Conservation (phyloP, 2,797 vertebrate species). For the Anniella stebbinsi region DNA sequence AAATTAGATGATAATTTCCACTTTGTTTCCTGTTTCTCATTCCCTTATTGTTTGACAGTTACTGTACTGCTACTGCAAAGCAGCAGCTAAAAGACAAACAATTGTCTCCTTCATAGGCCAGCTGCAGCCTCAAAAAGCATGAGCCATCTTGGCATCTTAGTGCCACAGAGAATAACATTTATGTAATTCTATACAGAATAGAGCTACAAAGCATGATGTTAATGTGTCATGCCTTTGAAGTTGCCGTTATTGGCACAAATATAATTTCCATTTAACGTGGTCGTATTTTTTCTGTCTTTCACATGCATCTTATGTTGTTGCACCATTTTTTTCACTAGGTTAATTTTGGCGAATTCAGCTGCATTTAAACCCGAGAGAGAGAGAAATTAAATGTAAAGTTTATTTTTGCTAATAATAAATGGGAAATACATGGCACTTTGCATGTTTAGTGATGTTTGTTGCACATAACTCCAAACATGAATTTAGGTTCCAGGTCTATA, state of each 20-base stretch:
- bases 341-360: not conserved
- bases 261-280: not conserved
- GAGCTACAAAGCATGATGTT: slow-evolving; percentile 32
- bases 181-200: slow-evolving; percentile 24
- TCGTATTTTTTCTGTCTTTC: rapidly evolving
- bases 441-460: not conserved
- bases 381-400: not conserved
- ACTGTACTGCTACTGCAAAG: not conserved
- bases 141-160: not conserved
- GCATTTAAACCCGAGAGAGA: not conserved
- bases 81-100: slow-evolving; percentile 12
- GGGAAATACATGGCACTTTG: not conserved
- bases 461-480: not conserved
- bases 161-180: slow-evolving; percentile 38
- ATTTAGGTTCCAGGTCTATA: not conserved
- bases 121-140: not conserved
- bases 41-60: slow-evolving; percentile 29
- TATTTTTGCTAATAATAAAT: not conserved
- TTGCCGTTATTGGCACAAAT: not conserved
- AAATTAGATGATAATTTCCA: slow-evolving; percentile 21
- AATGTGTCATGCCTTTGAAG: not conserved
- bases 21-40: slow-evolving; percentile 35
- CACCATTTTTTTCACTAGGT: not conserved
- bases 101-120: slow-evolving; percentile 22
- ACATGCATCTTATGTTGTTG: rapidly evolving